These are phyloP conservation scores for Clusia tigrina DNA, from an alignment of 2,888 invertebrate species.

Conservation along the genomic window DNA sequence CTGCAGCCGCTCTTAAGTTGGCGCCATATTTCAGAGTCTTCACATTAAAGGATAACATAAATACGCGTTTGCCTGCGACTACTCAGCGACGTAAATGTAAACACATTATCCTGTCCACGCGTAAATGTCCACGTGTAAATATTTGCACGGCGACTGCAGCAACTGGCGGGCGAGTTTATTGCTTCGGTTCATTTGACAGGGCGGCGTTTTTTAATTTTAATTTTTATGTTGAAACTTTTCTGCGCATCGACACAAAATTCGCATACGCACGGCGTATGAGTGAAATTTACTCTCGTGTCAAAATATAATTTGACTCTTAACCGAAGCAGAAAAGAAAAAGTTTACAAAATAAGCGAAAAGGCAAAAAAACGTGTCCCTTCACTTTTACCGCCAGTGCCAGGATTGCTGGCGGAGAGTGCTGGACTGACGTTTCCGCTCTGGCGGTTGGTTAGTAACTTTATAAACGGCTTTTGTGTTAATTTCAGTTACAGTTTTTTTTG, in stretches of 20 bases:
- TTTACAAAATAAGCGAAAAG: not conserved
- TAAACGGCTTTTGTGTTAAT: constrained; percentile 7
- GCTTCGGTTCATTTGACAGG: not conserved
- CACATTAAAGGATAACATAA: not conserved
- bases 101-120: not conserved
- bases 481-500: constrained; percentile 11
- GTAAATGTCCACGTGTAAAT: not conserved
- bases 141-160: not conserved
- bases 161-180: not conserved
- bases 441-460: constrained; percentile 1
- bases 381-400: not conserved
- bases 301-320: not conserved
- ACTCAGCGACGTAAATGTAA: not conserved
- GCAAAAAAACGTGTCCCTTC: not conserved
- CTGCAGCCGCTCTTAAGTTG: not conserved
- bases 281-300: constrained; percentile 3
- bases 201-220: not conserved
- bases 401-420: not conserved
- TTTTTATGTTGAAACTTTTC: not conserved
- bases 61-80: not conserved
- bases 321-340: not conserved
- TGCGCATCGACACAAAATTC: not conserved
- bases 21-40: not conserved
- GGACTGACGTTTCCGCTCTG: constrained; percentile 14
- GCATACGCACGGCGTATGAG: not conserved